Evolutionary conservation across 1,140 invertebrate genomes (phyloP), one percentile per base, ranked within the genome.

Genomic region (Anthonomus grandis): DNA sequence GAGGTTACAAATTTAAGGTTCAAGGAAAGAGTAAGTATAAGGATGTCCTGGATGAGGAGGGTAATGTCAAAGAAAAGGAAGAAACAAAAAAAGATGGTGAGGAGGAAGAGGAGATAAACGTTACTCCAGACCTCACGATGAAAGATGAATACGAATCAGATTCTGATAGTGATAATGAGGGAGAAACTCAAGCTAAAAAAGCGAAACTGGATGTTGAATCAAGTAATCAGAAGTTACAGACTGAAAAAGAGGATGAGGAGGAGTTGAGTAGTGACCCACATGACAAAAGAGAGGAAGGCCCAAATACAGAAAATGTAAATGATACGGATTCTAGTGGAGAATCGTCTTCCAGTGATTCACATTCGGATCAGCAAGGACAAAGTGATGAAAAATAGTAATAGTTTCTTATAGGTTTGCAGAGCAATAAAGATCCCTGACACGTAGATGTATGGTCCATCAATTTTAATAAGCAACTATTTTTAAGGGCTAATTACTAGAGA

Each of bases 1-100:
- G 58, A 9, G 66, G 66, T 8, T 70, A 66, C 51, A 70, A 67
- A 58, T 66, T 63, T 46, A 70, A 70, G 34, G 68, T 70, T 8
- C 66, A 67, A 23, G 62, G 65, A 0, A 66, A 59, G 36, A 66
- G 61, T 34, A 63, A 64, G 38, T 68, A 66, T 41, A 54, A 55
- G 36, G 37, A 57, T 36, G n/a, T 36, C 42, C 41, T 38, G n/a
- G 47, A 48, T 8, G 48, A 50, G 23, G 59, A 50, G 4, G 47
- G 18, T 9, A 23, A 55, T 37, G 61, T 37, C 19, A 34, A 59
- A 15, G 50, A 55, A n/a, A 17, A 57, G 48, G 45, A 41, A 21
- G 36, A 44, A 21, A 51, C 56, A 15, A 27, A 59, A 23, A 21
- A 46, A 15, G 46, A 55, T 13, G 21, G 18, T 12, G 27, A 48